These are phyloP conservation scores for Leptopilina clavipes DNA, from an alignment of 1,140 invertebrate genomes.

Conservation along the genomic window DNA sequence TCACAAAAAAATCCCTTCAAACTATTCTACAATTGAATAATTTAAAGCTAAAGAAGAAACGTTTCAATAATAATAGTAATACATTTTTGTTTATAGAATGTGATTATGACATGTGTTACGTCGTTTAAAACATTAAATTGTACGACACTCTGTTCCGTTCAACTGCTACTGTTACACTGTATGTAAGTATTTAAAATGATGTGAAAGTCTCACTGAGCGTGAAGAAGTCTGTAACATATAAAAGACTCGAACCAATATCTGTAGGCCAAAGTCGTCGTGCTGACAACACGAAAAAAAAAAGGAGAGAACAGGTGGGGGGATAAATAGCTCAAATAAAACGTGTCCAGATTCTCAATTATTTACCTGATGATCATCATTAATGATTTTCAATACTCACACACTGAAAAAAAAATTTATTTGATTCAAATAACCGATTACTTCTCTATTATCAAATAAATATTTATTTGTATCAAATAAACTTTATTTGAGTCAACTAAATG, in stretches of 20 bases:
- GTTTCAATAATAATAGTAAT: neutral
- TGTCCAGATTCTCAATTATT: constrained; percentile 21
- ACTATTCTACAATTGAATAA: neutral
- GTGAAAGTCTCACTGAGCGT: constrained; percentile 29
- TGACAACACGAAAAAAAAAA: neutral
- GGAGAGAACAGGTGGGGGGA: constrained; percentile 5
- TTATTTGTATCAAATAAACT: too few species aligned
- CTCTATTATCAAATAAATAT: too few species aligned
- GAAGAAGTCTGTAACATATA: constrained; percentile 8
- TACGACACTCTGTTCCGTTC: constrained; percentile 8
- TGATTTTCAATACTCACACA: neutral
- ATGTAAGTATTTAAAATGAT: constrained; percentile 13
- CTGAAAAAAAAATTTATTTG: neutral
- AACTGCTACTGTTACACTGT: constrained; percentile 26
- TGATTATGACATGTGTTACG: constrained; percentile 34
- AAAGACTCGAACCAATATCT: constrained; percentile 1
- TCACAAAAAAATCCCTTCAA: neutral
- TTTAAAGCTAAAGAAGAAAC: neutral
- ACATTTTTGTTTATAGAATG: neutral
- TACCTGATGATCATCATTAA: neutral
- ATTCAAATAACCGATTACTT: too few species aligned
- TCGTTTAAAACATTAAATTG: neutral
- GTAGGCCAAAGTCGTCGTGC: neutral
- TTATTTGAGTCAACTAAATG: too few species aligned
- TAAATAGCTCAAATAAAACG: constrained; percentile 12